Conservation (phyloP, 2,797 vertebrate genomes). For the Poecilia wingei region DNA sequence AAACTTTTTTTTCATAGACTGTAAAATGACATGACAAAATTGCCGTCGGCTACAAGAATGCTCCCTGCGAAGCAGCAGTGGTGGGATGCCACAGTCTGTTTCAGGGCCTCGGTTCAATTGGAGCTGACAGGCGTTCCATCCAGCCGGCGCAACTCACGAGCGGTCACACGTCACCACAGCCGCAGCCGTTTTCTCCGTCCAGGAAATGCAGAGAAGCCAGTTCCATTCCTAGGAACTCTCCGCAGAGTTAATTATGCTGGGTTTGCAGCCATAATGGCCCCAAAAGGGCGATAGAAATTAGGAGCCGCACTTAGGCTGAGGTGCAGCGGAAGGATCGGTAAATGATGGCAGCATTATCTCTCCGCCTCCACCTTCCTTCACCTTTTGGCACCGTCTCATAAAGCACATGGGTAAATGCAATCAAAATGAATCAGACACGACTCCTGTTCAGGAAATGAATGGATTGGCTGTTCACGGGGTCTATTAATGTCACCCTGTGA, state of each 20-base stretch:
- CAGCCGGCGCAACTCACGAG: conserved; percentile 16
- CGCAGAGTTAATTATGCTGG: conserved; percentile 74
- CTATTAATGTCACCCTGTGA: conserved; percentile 64
- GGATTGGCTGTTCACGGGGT: conserved; percentile 43
- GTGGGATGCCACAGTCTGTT: conserved; percentile 56
- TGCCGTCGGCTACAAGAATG: conserved; percentile 50
- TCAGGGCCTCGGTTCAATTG: conserved; percentile 55
- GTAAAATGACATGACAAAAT: conserved; percentile 51
- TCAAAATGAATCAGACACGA: conserved; percentile 36
- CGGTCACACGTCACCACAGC: background rate
- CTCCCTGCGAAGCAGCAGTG: conserved; percentile 30
- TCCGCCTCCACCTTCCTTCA: conserved; percentile 28
- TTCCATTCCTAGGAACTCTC: conserved; percentile 57
- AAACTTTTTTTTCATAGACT: conserved; percentile 6
- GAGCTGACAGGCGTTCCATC: conserved; percentile 60
- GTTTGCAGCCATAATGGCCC: conserved; percentile 72
- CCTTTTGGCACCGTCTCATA: conserved; percentile 44
- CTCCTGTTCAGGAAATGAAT: conserved; percentile 32
- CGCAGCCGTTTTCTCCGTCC: conserved; percentile 4
- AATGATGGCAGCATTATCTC: conserved; percentile 69
- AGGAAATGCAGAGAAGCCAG: conserved; percentile 58
- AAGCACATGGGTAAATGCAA: conserved; percentile 45
- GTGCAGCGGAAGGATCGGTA: conserved; percentile 59
- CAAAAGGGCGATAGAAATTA: conserved; percentile 77
- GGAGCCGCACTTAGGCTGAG: conserved; percentile 61